These are phyloP conservation scores for Coregonus clupeaformis DNA, from an alignment of 2,113 vertebrate species.

Conservation along the genomic window DNA sequence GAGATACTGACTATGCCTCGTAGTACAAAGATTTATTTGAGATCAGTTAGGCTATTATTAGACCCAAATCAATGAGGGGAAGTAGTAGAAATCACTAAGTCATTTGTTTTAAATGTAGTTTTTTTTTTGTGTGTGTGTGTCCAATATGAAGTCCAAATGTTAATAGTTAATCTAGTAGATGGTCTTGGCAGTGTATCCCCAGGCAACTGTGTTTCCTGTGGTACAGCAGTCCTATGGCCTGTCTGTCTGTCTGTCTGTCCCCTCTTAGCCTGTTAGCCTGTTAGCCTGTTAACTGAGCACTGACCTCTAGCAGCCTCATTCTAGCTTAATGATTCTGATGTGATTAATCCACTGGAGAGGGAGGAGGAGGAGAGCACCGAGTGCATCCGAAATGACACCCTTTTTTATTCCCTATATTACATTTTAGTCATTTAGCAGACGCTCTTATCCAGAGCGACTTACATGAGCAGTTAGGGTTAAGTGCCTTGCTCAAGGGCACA, in stretches of 20 bases:
- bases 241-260: conserved; percentile 30
- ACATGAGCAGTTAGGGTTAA: no score
- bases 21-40: conserved; percentile 40
- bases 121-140: neutral
- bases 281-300: conserved; percentile 41
- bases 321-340: conserved; percentile 65
- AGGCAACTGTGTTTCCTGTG: neutral
- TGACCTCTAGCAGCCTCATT: conserved; percentile 54
- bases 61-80: neutral
- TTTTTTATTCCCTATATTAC: no score
- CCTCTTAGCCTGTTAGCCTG: conserved; percentile 9
- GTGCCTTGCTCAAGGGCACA: no score
- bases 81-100: neutral
- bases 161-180: neutral
- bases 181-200: no score
- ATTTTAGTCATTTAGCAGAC: no score
- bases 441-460: no score
- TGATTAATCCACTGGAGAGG: conserved; percentile 69
- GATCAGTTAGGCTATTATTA: conserved; percentile 7
- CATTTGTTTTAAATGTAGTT: neutral
- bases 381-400: no score
- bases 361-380: no score
- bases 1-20: conserved; percentile 12
- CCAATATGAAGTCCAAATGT: neutral
- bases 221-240: no score